A percentile compares a stretch with the other conserved stretches of the same genome.
phyloP scores from a whole-genome alignment of 2,113 vertebrate genomes.

The Xenotilapia flavipinnis region DNA sequence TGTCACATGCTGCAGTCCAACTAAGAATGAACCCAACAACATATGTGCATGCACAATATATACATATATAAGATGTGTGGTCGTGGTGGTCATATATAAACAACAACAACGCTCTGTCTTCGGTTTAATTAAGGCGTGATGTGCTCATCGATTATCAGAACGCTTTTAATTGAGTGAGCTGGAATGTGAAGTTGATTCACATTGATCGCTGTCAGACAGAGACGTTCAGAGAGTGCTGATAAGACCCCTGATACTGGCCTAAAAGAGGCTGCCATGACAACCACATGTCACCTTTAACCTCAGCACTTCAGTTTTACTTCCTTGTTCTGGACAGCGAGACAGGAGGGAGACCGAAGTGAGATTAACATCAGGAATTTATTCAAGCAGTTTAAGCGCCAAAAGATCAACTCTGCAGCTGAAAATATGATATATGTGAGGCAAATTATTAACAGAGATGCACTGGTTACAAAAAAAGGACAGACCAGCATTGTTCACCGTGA shows the following conservation, averaged over 20 bases:
- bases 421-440: neutral
- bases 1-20: accelerated
- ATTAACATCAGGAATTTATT: neutral
- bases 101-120: neutral
- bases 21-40: neutral
- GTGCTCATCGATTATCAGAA: neutral
- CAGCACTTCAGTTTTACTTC: conserved; percentile 35
- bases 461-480: neutral
- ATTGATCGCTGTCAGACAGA: conserved; percentile 19
- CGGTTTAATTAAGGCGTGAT: neutral
- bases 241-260: conserved; percentile 44
- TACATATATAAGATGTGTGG: neutral
- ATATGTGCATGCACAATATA: neutral
- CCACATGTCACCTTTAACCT: conserved; percentile 48
- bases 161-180: neutral
- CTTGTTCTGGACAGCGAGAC: conserved; percentile 4
- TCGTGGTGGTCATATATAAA: neutral
- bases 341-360: neutral
- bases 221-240: conserved; percentile 34
- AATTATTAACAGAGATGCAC: neutral
- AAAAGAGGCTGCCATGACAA: conserved; percentile 27
- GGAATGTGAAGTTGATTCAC: conserved; percentile 33
- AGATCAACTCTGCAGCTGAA: neutral
- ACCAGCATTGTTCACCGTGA: neutral
- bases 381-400: neutral